Evolutionary conservation across 2,113 vertebrate genomes (phyloP).

Genomic region (Festucalex cinctus): DNA sequence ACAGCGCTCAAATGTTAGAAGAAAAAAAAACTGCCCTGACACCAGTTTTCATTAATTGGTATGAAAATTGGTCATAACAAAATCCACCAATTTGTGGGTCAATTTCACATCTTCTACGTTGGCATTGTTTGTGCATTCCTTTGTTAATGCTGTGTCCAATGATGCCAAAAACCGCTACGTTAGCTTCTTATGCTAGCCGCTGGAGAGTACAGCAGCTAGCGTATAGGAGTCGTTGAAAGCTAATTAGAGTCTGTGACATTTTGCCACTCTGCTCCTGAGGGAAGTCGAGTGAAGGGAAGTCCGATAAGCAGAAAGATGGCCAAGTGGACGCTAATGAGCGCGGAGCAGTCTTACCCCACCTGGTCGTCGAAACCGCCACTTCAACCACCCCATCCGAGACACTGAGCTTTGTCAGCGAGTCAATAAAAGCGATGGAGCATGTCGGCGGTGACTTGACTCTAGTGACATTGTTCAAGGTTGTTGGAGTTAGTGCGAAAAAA

Average conservation of each 20-base stretch:
- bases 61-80: too few relatives aligned
- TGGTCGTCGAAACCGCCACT: conserved; percentile 48
- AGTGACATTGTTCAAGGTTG: conserved; percentile 66
- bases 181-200: neutral
- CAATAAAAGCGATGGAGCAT: conserved; percentile 70
- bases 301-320: conserved; percentile 35
- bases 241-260: conserved; percentile 71
- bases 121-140: too few relatives aligned
- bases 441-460: conserved; percentile 55
- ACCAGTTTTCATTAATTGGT: too few relatives aligned
- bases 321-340: conserved; percentile 70
- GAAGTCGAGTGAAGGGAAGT: conserved; percentile 5
- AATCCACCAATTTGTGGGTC: neutral
- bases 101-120: neutral
- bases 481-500: conserved; percentile 18
- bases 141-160: too few relatives aligned
- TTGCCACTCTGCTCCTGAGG: conserved; percentile 50
- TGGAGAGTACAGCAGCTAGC: neutral
- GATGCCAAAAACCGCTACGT: neutral
- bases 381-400: conserved; percentile 18
- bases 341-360: conserved; percentile 60
- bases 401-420: conserved; percentile 58
- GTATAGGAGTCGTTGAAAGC: conserved; percentile 56
- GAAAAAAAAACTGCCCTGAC: too few relatives aligned
- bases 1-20: neutral